Conservation (phyloP, 2,113 vertebrate species). For the Scomber scombrus region DNA sequence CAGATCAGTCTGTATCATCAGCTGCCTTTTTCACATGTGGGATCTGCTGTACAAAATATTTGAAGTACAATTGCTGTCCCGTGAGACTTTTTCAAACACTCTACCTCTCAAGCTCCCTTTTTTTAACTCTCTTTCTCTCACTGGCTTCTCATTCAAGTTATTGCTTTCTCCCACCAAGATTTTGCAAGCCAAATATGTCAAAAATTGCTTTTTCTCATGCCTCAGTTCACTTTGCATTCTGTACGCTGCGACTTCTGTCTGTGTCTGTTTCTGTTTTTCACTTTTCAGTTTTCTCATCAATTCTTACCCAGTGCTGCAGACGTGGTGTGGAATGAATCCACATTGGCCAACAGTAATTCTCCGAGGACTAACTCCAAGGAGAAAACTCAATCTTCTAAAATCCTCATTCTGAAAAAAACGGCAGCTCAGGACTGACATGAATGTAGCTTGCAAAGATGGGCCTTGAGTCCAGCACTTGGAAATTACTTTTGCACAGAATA, state of each 20-base stretch:
- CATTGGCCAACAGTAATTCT: constrained; percentile 53
- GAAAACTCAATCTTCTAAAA: constrained; percentile 51
- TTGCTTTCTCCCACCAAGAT: constrained; percentile 24
- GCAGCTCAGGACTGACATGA: constrained; percentile 7
- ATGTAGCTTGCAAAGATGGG: constrained; percentile 21
- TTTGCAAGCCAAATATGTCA: constrained; percentile 34
- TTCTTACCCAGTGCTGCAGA: constrained; percentile 40
- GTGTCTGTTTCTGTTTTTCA: constrained; percentile 37
- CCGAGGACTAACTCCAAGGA: constrained; percentile 36
- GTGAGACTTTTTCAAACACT: neutral
- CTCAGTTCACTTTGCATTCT: constrained; percentile 58
- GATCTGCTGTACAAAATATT: neutral
- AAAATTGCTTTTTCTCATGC: constrained; percentile 25
- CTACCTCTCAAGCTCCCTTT: neutral
- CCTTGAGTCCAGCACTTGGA: constrained; percentile 29
- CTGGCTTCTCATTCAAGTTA: constrained; percentile 10
- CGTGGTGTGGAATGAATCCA: constrained; percentile 54
- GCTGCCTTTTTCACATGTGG: constrained; percentile 17
- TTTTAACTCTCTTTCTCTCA: no score
- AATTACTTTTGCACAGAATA: constrained; percentile 23
- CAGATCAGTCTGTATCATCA: constrained; percentile 49
- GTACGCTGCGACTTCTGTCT: neutral
- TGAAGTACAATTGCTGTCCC: constrained; percentile 2
- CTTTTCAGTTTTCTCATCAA: constrained; percentile 47
- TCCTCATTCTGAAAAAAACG: constrained; percentile 24